Evolutionary conservation across 1,140 invertebrate species (phyloP), one percentile per base, ranked within the genome.

Genomic region (Rhyzopertha dominica): DNA sequence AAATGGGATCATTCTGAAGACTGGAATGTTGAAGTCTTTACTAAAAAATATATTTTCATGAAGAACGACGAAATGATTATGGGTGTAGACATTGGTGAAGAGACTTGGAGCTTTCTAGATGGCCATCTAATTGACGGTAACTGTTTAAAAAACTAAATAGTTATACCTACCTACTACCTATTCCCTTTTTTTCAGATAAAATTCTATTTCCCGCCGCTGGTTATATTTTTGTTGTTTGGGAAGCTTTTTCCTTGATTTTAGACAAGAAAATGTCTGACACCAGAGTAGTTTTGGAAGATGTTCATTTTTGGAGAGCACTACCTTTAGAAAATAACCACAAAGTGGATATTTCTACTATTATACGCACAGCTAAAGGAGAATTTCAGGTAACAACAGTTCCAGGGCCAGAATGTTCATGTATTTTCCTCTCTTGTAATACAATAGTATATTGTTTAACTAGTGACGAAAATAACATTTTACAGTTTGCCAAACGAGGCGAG

Each of bases 141-240:
- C 9, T n/a, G 0, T 19, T 17, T 5, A 9, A 24, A 13, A 8
- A 19, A 35, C 28, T 24, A 20, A 24, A 45, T 20, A 12, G n/a
- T n/a, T 20, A 40, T 1, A 7, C 17, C n/a, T n/a, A n/a, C n/a
- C n/a, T n/a, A n/a, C n/a, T n/a, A n/a, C n/a, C n/a, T n/a, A n/a
- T n/a, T n/a, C n/a, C n/a, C 19, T 28, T 14, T n/a, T 18, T 55
- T 64, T 20, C 39, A 77, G 85, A 85, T 1, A 79, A 91, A 54
- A 85, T 88, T 50, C 62, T 96, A 0, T 85, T 89, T 47, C 94
- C 94, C 2, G 92, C 91, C 0, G 94, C 92, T 7, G 90, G 90
- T 17, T 98, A 87, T 60, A 57, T 89, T 41, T 67, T 80, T 4
- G 68, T 95, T 9, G 87, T 87, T 0, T 96, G 93, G 94, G 86